These are phyloP conservation scores for Perizoma affinitatum DNA, from an alignment of 2,888 invertebrate genomes.

Conservation along the genomic window DNA sequence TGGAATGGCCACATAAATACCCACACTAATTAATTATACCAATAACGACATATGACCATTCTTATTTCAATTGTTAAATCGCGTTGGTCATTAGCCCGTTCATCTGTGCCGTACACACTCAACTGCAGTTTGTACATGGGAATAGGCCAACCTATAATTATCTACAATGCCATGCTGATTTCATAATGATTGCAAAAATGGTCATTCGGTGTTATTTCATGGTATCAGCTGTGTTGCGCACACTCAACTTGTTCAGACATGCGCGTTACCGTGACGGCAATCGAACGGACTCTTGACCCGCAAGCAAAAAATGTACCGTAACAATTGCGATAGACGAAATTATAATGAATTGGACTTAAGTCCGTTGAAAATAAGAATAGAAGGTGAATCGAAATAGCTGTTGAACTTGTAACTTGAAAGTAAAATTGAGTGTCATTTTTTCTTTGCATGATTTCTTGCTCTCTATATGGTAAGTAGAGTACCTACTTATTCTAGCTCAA, in stretches of 20 bases:
- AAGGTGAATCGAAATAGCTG: neutral
- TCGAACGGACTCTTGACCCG: slow-evolving; percentile 44
- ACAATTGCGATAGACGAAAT: slow-evolving; percentile 33
- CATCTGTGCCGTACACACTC: no score
- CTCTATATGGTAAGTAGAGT: neutral
- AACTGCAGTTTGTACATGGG: no score
- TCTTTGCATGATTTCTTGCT: slow-evolving; percentile 15
- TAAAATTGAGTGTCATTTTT: slow-evolving; percentile 6
- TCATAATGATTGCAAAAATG: slow-evolving; percentile 9
- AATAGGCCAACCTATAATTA: neutral
- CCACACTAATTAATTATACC: no score
- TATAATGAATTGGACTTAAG: slow-evolving; percentile 9
- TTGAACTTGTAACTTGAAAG: slow-evolving; percentile 30
- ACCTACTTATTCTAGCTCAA: no score
- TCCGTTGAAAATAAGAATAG: slow-evolving; percentile 6
- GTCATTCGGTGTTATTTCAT: slow-evolving; percentile 12
- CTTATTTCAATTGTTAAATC: no score
- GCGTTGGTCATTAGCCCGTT: no score
- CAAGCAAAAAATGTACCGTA: slow-evolving; percentile 46
- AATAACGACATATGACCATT: no score
- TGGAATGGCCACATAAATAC: no score
- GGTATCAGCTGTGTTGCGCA: slow-evolving; percentile 63
- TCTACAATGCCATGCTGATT: slow-evolving; percentile 2
- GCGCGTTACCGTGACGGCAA: slow-evolving; percentile 58
- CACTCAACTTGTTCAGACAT: slow-evolving; percentile 51